A percentile compares a stretch with the other conserved stretches of the same genome.
These are phyloP conservation scores for Setipinna tenuifilis DNA, from an alignment of 2,797 vertebrate genomes.

Conservation along the genomic window DNA sequence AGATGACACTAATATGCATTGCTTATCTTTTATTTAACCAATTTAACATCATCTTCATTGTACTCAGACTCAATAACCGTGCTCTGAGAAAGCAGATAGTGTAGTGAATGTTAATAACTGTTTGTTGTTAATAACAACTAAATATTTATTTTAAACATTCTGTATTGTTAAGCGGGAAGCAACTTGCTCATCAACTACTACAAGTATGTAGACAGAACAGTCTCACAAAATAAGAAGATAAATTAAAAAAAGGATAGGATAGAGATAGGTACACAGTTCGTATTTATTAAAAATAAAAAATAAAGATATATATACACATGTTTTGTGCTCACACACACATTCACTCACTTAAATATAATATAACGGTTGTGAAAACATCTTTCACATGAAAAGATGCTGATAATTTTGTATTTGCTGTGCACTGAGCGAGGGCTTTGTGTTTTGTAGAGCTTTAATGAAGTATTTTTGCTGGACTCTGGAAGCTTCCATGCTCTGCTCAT, in stretches of 20 bases:
- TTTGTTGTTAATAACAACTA: no score
- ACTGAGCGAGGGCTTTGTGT: constrained; percentile 82
- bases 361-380: background rate
- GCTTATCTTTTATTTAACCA: constrained; percentile 49
- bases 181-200: no score
- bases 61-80: constrained; percentile 34
- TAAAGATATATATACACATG: background rate
- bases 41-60: constrained; percentile 53
- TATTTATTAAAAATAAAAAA: background rate
- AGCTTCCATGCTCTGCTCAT: constrained; percentile 82
- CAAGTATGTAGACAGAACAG: no score
- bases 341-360: background rate
- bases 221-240: no score
- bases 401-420: constrained; percentile 77
- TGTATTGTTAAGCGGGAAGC: no score
- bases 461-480: constrained; percentile 77
- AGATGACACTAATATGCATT: background rate
- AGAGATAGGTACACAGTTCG: background rate
- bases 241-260: no score
- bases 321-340: background rate
- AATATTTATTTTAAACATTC: no score
- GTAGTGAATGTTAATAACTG: no score
- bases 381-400: constrained; percentile 66
- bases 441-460: constrained; percentile 78
- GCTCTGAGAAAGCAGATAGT: background rate